Percentiles rank a stretch among this genome's conserved stretches.
Evolutionary conservation across 2,113 vertebrate species (phyloP).

Genomic region (Falcunculus frontatus): DNA sequence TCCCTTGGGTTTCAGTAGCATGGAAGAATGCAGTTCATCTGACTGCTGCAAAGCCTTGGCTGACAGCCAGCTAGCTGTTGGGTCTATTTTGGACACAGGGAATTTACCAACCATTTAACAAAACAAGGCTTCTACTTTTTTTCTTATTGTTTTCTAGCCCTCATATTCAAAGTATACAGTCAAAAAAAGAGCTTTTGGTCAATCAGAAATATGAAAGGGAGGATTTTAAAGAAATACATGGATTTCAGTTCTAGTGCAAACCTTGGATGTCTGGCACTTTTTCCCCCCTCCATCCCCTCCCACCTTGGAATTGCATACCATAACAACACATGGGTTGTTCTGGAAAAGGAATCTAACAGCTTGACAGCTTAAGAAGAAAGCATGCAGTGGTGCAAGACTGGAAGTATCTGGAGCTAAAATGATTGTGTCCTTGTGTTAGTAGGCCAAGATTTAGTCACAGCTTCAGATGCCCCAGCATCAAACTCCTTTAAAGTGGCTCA

Average conservation of each 20-base stretch:
- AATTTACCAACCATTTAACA: neutral
- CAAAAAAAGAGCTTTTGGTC: neutral
- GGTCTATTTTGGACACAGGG: neutral
- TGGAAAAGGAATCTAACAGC: neutral
- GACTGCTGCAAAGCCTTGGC: neutral
- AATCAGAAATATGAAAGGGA: neutral
- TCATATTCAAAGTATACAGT: neutral
- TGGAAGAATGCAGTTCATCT: neutral
- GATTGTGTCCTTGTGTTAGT: neutral
- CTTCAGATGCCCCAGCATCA: neutral
- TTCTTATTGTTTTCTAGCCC: neutral
- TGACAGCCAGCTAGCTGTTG: neutral
- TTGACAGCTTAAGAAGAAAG: neutral
- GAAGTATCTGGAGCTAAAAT: neutral
- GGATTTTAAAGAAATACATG: neutral
- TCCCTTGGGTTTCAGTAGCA: constrained; percentile 7
- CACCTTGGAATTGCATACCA: neutral
- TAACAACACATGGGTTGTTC: neutral
- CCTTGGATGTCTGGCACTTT: neutral
- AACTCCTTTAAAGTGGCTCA: neutral
- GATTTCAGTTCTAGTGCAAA: neutral
- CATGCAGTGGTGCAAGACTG: neutral
- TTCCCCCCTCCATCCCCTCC: too few relatives aligned
- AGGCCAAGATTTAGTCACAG: neutral
- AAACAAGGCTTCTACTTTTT: neutral